These are phyloP conservation scores for Spinus pinus DNA, from an alignment of 2,797 vertebrate genomes.

Conservation along the genomic window DNA sequence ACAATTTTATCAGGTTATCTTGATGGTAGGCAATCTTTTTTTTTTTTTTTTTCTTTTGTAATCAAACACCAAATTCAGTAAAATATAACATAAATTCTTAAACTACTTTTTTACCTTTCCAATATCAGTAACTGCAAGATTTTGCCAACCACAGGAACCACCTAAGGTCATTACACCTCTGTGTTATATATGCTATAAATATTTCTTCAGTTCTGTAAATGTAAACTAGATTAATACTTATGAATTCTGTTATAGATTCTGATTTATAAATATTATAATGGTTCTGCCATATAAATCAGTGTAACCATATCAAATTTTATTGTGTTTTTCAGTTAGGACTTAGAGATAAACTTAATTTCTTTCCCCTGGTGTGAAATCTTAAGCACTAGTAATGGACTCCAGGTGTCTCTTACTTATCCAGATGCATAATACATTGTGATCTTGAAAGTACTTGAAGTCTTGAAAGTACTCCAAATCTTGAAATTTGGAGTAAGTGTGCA, in stretches of 20 bases:
- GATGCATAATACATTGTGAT: background rate
- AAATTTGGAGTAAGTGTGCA: background rate
- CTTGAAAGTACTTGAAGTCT: background rate
- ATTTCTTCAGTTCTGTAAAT: background rate
- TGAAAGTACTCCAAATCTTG: background rate
- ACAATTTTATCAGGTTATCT: background rate
- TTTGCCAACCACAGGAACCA: background rate
- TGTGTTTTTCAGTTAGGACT: background rate
- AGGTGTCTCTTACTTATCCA: background rate
- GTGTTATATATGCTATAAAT: background rate
- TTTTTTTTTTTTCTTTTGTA: fast-evolving
- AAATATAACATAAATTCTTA: background rate
- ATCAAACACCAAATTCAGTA: background rate
- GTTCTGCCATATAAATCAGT: background rate
- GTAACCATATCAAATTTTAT: background rate
- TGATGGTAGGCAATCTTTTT: background rate
- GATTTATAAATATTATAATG: background rate
- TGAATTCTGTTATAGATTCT: background rate
- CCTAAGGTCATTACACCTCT: fast-evolving
- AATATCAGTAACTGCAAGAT: background rate
- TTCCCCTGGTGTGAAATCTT: background rate
- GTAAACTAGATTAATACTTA: background rate
- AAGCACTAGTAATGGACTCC: background rate
- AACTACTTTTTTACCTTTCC: background rate
- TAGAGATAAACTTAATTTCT: background rate